Evolutionary conservation across 23 tunicate species (phyloP).

Genomic region (Ascidia mentula): DNA sequence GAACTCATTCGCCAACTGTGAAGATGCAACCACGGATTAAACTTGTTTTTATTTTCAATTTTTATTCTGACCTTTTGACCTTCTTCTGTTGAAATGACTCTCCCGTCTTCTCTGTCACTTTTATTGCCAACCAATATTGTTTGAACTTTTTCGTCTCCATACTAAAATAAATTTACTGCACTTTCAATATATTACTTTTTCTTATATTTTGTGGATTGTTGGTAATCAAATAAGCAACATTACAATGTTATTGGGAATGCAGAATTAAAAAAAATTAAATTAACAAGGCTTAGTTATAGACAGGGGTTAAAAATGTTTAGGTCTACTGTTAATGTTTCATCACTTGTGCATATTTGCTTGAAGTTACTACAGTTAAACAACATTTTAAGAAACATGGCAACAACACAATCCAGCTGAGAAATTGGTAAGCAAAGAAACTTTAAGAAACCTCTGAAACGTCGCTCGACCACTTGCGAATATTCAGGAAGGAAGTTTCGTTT

Average conservation of each 20-base stretch:
- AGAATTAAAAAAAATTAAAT: too few relatives aligned
- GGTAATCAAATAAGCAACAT: neutral
- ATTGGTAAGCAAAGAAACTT: too few relatives aligned
- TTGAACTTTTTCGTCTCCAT: constrained; percentile 60
- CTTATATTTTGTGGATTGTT: too few relatives aligned
- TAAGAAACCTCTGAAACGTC: constrained; percentile 64
- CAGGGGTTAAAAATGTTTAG: too few relatives aligned
- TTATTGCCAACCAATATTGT: constrained; percentile 45
- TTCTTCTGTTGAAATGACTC: constrained; percentile 32
- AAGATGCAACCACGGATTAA: too few relatives aligned
- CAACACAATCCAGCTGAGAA: too few relatives aligned
- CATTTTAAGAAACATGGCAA: too few relatives aligned
- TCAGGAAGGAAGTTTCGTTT: constrained; percentile 52
- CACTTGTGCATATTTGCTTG: too few relatives aligned
- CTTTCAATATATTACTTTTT: neutral
- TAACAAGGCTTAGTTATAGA: too few relatives aligned
- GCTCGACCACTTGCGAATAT: constrained; percentile 55
- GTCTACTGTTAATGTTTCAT: too few relatives aligned
- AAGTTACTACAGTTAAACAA: too few relatives aligned
- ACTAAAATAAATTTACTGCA: neutral
- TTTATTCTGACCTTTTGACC: constrained; percentile 21
- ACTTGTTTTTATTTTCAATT: too few relatives aligned
- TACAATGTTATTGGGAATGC: neutral
- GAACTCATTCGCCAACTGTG: constrained; percentile 53
- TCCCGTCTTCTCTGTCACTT: constrained; percentile 47